Evolutionary conservation across 2,888 invertebrate species (phyloP), one percentile per base, ranked within the genome.

Genomic region (Mythimna albipuncta): DNA sequence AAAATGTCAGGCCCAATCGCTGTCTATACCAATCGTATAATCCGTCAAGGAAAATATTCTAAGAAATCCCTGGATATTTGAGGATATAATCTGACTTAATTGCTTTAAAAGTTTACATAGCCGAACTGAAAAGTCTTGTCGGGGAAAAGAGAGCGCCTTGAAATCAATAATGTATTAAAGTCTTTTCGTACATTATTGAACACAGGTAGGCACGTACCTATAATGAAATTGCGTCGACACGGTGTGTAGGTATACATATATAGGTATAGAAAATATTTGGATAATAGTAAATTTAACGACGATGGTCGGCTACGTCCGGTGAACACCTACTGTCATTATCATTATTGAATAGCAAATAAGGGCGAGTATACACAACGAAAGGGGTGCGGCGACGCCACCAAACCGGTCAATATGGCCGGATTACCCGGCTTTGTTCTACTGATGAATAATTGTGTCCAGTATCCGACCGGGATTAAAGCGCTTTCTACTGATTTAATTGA

Each of bases 391-490:
- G 85, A 83, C 83, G 89, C 86, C 81, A 85, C 89, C 88, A 82
- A 89, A 90, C 92, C 91, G 93, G 94, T 95, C 94, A 94, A 94
- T 95, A 94, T 90, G 89, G 85, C 88, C 89, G 94, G 94, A 94
- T 95, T 94, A 95, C 91, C 88, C 87, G 90, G 95, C 93, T 94
- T 94, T 94, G 93, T 94, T 89, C 90, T 89, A 89, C 93, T 94
- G 94, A 95, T 95, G 95, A 95, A 95, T 95, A 95, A 95, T 94
- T 94, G 94, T 94, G 94, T 93, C 94, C 94, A 91, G 89, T 91
- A 89, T 89, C 92, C 93, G 92, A 92, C 92, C 93, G 91, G 94
- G 94, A 93, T 94, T 95, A 93, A 93, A 91, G 90, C 91, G 94
- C 93, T 94, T 93, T 94, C 94, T 93, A 91, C 91, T 94, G 94